Evolutionary conservation across 2,888 invertebrate species (phyloP).

Genomic region (Nycteola revayana): DNA sequence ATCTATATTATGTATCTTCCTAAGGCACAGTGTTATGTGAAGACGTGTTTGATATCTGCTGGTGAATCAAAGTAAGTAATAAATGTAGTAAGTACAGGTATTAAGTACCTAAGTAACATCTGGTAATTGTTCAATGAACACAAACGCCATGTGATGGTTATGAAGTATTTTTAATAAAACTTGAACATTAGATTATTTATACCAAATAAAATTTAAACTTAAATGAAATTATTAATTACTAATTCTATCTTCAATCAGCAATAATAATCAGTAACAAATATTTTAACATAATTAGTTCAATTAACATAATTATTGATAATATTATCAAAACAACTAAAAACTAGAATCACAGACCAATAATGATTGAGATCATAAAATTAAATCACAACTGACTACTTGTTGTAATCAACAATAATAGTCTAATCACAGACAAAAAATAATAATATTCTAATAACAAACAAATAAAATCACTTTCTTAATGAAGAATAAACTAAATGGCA

Average conservation of each 20-base stretch:
- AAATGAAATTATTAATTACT: not conserved
- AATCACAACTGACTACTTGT: too few relatives aligned
- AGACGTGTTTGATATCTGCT: not conserved
- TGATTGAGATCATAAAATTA: not conserved
- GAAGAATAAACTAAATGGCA: not conserved
- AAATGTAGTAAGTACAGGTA: too few relatives aligned
- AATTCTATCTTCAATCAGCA: not conserved
- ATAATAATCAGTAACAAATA: not conserved
- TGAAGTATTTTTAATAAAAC: not conserved
- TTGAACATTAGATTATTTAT: not conserved
- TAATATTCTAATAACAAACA: not conserved
- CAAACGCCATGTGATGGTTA: not conserved
- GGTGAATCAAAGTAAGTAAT: too few relatives aligned
- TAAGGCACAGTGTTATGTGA: not conserved
- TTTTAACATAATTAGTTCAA: too few relatives aligned
- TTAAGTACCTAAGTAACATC: too few relatives aligned
- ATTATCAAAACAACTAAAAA: not conserved
- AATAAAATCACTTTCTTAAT: not conserved
- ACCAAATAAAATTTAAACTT: not conserved
- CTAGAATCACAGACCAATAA: not conserved
- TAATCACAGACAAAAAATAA: not conserved
- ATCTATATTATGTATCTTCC: too few relatives aligned
- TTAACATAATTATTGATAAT: not conserved
- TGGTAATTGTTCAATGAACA: too few relatives aligned
- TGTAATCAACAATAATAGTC: not conserved